Percentiles rank a stretch among this genome's conserved stretches.
Evolutionary conservation across 2,888 invertebrate genomes (phyloP).

Genomic region (Geotrupes spiniger): DNA sequence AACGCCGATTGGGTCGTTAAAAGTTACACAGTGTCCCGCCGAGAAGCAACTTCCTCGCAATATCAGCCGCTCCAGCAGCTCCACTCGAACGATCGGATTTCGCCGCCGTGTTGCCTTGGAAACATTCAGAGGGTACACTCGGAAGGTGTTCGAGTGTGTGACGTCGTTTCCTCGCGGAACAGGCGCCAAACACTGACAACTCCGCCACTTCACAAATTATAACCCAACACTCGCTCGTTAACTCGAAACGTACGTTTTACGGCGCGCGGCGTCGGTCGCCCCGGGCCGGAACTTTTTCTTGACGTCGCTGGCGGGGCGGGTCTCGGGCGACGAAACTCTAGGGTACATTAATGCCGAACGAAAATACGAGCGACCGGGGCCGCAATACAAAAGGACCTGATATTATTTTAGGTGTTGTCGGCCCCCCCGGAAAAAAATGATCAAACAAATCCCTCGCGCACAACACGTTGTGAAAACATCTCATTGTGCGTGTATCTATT

Average conservation of each 20-base stretch:
- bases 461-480: constrained; percentile 48
- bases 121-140: constrained; percentile 28
- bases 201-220: constrained; percentile 19
- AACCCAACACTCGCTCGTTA: background rate
- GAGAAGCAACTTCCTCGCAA: background rate
- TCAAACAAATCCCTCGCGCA: constrained; percentile 24
- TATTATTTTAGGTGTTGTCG: constrained; percentile 26
- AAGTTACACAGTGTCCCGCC: too few relatives aligned
- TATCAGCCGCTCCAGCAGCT: background rate
- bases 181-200: constrained; percentile 30
- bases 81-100: constrained; percentile 3
- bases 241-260: too few relatives aligned
- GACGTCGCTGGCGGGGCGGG: too few relatives aligned
- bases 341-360: too few relatives aligned
- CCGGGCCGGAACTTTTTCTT: too few relatives aligned
- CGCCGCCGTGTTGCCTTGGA: constrained; percentile 8
- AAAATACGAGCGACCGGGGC: too few relatives aligned
- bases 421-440: constrained; percentile 18
- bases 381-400: background rate
- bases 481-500: constrained; percentile 45
- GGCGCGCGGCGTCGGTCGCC: too few relatives aligned
- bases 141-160: constrained; percentile 47
- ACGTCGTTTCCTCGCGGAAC: constrained; percentile 37
- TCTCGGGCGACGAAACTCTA: too few relatives aligned
- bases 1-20: too few relatives aligned